Conservation (phyloP, 92 coral and sea anemone genomes). For the Bergia puertoricense region DNA sequence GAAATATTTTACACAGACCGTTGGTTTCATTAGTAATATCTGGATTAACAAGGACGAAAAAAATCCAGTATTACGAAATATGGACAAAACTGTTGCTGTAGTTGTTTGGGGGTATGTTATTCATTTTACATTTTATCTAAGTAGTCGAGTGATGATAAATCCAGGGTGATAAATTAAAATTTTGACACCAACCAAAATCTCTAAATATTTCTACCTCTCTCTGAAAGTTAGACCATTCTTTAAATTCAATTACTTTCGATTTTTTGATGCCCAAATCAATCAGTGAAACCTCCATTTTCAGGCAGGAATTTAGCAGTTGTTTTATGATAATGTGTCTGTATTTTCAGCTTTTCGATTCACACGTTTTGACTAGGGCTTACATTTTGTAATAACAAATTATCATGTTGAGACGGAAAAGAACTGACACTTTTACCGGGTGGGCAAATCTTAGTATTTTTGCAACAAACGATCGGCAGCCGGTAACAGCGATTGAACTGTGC, state of each 20-base stretch:
- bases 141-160: background rate
- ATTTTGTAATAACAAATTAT: background rate
- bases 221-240: background rate
- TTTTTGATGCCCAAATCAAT: background rate
- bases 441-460: too few species aligned
- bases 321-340: background rate
- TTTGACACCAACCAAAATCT: background rate
- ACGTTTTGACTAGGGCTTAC: background rate
- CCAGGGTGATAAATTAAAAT: background rate
- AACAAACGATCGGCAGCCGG: background rate
- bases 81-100: background rate
- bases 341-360: background rate
- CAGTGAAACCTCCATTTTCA: background rate
- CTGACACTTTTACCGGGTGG: background rate
- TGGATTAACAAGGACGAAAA: too few species aligned
- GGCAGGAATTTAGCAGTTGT: background rate
- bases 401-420: background rate
- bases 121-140: background rate
- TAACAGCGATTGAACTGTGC: background rate
- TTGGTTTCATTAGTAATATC: too few species aligned
- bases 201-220: background rate
- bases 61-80: too few species aligned
- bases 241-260: background rate
- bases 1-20: background rate
- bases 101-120: background rate